Base-by-base conservation (phyloP, 1,140 invertebrate genomes). In the Solen grandis region DNA sequence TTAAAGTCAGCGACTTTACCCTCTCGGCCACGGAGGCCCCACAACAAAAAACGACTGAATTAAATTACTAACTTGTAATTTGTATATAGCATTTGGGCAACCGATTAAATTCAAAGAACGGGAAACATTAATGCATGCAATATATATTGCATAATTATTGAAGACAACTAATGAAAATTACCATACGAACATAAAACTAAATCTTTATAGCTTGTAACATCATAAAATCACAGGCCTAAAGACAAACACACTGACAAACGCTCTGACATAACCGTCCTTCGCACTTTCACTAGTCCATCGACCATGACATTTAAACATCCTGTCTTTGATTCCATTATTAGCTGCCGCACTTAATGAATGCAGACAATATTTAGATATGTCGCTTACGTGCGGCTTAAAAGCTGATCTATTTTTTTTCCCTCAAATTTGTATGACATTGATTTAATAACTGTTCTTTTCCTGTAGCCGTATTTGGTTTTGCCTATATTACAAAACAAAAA, bases 361-460 rank as follows among this genome's bases (percentile, higher is more conserved):
- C 22, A 76, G 31, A 65, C 73, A 63, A 60, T 74, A 74, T 54
- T 65, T 76, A n/a, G 27, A 46, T 13, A 75, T 62, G 33, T 75
- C n/a, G n/a, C 13, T 3, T 29, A 62, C 59, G 54, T 62, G 72
- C 10, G 59, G 59, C 57, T 16, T 75, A 31, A 75, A 52, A 46
- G 57, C 41, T 25, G 33, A 27, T 62, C 29, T 63, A 62, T n/a
- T n/a, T n/a, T n/a, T n/a, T n/a, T n/a, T n/a, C n/a, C n/a, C n/a
- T n/a, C n/a, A n/a, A 22, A 22, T 59, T 33, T 65, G 38, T 76
- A 76, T 5, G 25, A 29, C n/a, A 65, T 41, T 31, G 60, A 19
- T 22, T 77, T 77, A 52, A 66, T 59, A 3, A 5, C 29, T n/a
- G 31, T 54, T 27, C 46, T 76, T 5, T 35, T 0, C 29, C 25